Percentiles rank a stretch among this genome's conserved stretches.
Conservation (phyloP, 2,888 invertebrate genomes). For the Hemithea aestivaria region DNA sequence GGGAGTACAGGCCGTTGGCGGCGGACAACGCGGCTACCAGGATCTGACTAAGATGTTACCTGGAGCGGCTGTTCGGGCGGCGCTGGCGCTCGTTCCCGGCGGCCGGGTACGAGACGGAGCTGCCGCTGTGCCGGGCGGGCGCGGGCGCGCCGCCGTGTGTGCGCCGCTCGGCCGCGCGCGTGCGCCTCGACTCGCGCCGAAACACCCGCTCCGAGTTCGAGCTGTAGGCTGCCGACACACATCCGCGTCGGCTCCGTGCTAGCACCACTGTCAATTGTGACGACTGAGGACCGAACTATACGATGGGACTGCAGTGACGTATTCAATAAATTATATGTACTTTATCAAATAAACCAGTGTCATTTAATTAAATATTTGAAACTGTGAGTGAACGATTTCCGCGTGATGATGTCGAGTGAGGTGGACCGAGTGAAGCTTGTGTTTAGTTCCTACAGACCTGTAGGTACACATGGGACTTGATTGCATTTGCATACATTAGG, state of each 20-base stretch:
- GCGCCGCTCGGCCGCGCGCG: constrained; percentile 56
- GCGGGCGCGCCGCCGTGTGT: constrained; percentile 64
- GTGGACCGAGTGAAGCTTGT: constrained; percentile 70
- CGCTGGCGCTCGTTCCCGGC: constrained; percentile 76
- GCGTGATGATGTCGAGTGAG: constrained; percentile 48
- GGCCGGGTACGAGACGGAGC: constrained; percentile 61
- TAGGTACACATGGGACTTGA: constrained; percentile 37
- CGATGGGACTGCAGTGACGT: constrained; percentile 40
- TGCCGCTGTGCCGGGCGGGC: constrained; percentile 48
- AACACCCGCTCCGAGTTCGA: constrained; percentile 76
- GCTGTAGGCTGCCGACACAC: constrained; percentile 46
- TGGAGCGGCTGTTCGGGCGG: constrained; percentile 84
- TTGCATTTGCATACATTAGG: constrained; percentile 1
- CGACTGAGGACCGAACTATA: constrained; percentile 35
- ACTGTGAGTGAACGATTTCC: constrained; percentile 43
- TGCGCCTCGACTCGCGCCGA: constrained; percentile 68
- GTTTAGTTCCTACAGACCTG: constrained; percentile 69
- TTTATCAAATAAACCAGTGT: constrained; percentile 12
- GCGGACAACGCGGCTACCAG: constrained; percentile 77
- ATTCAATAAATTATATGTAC: constrained; percentile 31
- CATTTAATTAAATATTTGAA: constrained; percentile 30
- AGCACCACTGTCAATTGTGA: constrained; percentile 50
- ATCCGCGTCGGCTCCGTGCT: constrained; percentile 5
- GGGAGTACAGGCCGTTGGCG: constrained; percentile 72
- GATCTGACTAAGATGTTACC: constrained; percentile 88